Evolutionary conservation across 2,888 invertebrate species (phyloP).

Genomic region (Acrocyrtus sp.): DNA sequence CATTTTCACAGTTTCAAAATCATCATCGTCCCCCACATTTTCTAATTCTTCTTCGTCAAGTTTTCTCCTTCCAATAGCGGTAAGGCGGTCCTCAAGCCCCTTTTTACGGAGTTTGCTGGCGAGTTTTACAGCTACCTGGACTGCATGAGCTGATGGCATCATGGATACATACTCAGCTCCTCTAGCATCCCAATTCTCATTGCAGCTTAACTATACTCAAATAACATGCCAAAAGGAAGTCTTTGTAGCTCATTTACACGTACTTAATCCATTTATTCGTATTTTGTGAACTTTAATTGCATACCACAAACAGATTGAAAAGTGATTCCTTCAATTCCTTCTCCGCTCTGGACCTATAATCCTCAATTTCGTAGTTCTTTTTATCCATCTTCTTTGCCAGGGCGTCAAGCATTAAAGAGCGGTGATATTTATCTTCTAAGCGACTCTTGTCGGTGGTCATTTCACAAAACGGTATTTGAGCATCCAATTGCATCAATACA

Average conservation of each 20-base stretch:
- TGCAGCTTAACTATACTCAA: slow-evolving; percentile 84
- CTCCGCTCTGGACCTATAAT: slow-evolving; percentile 70
- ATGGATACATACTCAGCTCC: slow-evolving; percentile 88
- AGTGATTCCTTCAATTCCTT: slow-evolving; percentile 79
- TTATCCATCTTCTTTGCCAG: slow-evolving; percentile 59
- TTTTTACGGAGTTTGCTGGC: slow-evolving; percentile 81
- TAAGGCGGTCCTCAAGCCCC: slow-evolving; percentile 82
- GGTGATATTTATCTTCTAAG: slow-evolving; percentile 72
- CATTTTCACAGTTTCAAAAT: slow-evolving; percentile 54
- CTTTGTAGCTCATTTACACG: not conserved
- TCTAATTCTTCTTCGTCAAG: slow-evolving; percentile 60
- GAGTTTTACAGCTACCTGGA: slow-evolving; percentile 89
- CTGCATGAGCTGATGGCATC: slow-evolving; percentile 78
- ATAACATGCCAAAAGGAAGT: slow-evolving; percentile 62
- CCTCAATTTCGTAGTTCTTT: slow-evolving; percentile 63
- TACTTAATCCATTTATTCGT: not conserved
- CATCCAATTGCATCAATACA: slow-evolving; percentile 69
- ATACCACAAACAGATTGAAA: slow-evolving; percentile 90
- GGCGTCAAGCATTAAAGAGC: slow-evolving; percentile 51
- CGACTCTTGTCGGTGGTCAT: slow-evolving; percentile 81
- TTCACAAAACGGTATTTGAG: slow-evolving; percentile 79
- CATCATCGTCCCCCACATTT: slow-evolving; percentile 59
- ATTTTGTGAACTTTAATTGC: too few relatives aligned
- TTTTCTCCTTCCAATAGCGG: slow-evolving; percentile 69
- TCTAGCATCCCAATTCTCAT: slow-evolving; percentile 83